Conservation (phyloP, 2,888 invertebrate species). For the Tenthredo livida region DNA sequence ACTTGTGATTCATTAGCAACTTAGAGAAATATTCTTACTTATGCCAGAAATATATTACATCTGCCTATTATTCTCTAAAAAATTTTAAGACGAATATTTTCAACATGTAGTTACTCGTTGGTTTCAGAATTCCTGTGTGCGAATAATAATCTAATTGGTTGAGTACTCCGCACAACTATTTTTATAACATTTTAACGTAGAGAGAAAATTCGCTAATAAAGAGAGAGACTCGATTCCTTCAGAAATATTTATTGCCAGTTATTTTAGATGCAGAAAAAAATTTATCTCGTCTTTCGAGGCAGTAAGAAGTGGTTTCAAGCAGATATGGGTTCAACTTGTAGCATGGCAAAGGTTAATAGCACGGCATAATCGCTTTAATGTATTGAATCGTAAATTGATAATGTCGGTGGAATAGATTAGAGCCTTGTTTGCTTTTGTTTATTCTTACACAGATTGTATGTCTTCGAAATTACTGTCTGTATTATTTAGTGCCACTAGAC, state of each 20-base stretch:
- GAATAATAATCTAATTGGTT: constrained; percentile 12
- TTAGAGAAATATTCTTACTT: neutral
- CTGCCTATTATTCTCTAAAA: neutral
- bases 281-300: neutral
- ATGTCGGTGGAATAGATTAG: neutral
- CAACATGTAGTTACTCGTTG: neutral
- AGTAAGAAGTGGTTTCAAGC: neutral
- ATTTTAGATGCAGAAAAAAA: neutral
- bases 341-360: constrained; percentile 44
- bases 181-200: neutral
- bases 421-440: neutral
- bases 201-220: neutral
- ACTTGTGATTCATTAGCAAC: neutral
- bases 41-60: neutral
- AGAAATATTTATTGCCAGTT: neutral
- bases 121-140: neutral
- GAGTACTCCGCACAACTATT: neutral
- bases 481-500: neutral
- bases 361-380: constrained; percentile 6
- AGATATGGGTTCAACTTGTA: constrained; percentile 31
- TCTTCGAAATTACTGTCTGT: neutral
- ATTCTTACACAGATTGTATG: neutral
- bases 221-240: neutral
- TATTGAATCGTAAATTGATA: neutral
- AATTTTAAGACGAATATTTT: neutral